Percentiles rank a stretch among this genome's conserved stretches.
Evolutionary conservation across 2,113 vertebrate species (phyloP).

Genomic region (Cheirogaleus medius): DNA sequence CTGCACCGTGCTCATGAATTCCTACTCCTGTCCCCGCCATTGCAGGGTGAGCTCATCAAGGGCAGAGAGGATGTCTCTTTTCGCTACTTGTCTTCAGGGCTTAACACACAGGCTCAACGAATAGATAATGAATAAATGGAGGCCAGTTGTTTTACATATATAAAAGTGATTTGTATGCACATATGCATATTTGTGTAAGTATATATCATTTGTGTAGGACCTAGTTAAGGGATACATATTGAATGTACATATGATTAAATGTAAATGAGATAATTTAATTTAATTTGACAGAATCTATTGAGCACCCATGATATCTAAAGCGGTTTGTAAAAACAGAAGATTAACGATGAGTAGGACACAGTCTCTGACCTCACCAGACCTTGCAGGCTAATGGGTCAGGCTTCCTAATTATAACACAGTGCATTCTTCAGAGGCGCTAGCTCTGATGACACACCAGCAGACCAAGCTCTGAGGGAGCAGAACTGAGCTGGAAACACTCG

Average conservation of each 20-base stretch:
- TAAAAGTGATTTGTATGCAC: not conserved
- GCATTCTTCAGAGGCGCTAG: not conserved
- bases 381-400: not conserved
- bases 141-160: not conserved
- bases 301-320: not conserved
- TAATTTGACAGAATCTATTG: slow-evolving; percentile 22
- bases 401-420: too few relatives aligned
- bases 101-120: not conserved
- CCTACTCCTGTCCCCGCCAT: not conserved
- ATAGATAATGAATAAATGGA: slow-evolving; percentile 18
- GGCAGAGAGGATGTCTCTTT: not conserved
- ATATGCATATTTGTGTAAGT: not conserved
- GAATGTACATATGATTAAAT: slow-evolving; percentile 7
- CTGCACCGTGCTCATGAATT: not conserved
- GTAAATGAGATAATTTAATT: slow-evolving; percentile 51
- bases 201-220: not conserved
- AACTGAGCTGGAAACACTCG: not conserved
- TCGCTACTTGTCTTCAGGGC: not conserved
- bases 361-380: not conserved
- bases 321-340: not conserved
- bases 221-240: not conserved
- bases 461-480: not conserved
- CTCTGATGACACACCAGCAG: not conserved
- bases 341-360: not conserved
- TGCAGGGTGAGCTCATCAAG: not conserved